phyloP scores from a whole-genome alignment of 2,888 invertebrate genomes.

The Drosophila yooni region DNA sequence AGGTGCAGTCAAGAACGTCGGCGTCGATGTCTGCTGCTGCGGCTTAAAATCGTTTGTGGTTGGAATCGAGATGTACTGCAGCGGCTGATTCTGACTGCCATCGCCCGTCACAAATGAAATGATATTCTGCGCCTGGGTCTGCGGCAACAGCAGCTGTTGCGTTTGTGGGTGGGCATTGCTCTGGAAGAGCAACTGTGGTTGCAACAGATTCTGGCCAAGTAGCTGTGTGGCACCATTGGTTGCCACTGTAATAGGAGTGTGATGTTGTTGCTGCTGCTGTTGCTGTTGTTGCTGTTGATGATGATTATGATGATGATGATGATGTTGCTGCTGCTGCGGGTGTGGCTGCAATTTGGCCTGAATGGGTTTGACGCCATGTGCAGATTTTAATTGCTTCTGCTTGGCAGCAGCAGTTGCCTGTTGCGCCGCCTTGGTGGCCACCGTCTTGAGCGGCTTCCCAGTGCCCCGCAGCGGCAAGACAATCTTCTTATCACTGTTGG shows the following conservation, averaged over 20 bases:
- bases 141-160: conserved; percentile 84
- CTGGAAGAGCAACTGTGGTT: conserved; percentile 74
- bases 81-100: conserved; percentile 87
- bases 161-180: conserved; percentile 62
- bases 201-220: conserved; percentile 68
- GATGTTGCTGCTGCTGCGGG: conserved; percentile 48
- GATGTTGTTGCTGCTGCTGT: conserved; percentile 47
- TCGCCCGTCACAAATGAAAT: conserved; percentile 85
- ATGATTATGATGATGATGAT: conserved; percentile 49
- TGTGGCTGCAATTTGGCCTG: conserved; percentile 76
- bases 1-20: conserved; percentile 85
- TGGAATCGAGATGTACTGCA: conserved; percentile 90
- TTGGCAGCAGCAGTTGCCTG: conserved; percentile 77
- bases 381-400: conserved; percentile 72
- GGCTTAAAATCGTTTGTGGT: conserved; percentile 87
- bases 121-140: conserved; percentile 83
- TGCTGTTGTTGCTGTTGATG: conserved; percentile 55
- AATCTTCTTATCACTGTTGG: conserved; percentile 80
- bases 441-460: conserved; percentile 76
- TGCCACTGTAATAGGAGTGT: conserved; percentile 67
- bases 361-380: conserved; percentile 75
- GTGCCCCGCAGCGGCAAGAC: conserved; percentile 69
- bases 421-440: conserved; percentile 77
- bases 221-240: conserved; percentile 55
- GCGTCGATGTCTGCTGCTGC: conserved; percentile 83